Conservation (phyloP, 1,140 invertebrate genomes). For the Pomacea maculata region DNA sequence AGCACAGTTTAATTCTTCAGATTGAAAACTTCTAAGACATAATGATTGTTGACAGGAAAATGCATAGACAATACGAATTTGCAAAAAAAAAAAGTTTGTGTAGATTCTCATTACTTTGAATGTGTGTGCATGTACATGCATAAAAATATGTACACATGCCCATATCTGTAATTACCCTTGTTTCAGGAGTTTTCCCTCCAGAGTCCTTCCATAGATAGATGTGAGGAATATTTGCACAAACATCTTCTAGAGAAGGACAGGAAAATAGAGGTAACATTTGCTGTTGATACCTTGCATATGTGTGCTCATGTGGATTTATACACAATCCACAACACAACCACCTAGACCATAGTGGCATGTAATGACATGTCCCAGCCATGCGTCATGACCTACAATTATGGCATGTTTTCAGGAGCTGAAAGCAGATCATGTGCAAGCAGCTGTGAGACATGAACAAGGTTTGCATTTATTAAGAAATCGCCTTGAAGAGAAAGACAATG, state of each 20-base stretch:
- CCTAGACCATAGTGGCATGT: too few relatives aligned
- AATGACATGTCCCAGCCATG: too few relatives aligned
- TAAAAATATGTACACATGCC: not conserved
- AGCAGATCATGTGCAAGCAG: slow-evolving; percentile 34
- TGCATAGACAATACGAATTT: too few relatives aligned
- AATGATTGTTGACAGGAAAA: too few relatives aligned
- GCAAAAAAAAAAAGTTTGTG: too few relatives aligned
- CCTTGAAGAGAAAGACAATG: slow-evolving; percentile 39
- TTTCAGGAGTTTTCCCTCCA: slow-evolving; percentile 10
- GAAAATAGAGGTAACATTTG: slow-evolving; percentile 10
- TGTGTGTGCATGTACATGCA: not conserved
- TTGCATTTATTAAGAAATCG: slow-evolving; percentile 31
- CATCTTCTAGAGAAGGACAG: slow-evolving; percentile 22
- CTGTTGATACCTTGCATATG: too few relatives aligned
- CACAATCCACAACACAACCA: too few relatives aligned
- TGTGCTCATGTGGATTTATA: too few relatives aligned
- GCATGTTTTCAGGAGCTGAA: slow-evolving; percentile 34
- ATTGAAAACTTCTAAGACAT: too few relatives aligned
- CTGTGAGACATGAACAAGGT: slow-evolving; percentile 32
- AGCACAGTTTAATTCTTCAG: too few relatives aligned
- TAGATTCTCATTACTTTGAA: too few relatives aligned
- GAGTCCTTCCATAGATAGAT: not conserved
- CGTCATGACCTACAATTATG: too few relatives aligned
- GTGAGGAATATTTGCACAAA: slow-evolving; percentile 6
- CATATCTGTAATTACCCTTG: not conserved